Base-by-base conservation (phyloP, 2,888 invertebrate species). In the Drosophila barbarae region DNA sequence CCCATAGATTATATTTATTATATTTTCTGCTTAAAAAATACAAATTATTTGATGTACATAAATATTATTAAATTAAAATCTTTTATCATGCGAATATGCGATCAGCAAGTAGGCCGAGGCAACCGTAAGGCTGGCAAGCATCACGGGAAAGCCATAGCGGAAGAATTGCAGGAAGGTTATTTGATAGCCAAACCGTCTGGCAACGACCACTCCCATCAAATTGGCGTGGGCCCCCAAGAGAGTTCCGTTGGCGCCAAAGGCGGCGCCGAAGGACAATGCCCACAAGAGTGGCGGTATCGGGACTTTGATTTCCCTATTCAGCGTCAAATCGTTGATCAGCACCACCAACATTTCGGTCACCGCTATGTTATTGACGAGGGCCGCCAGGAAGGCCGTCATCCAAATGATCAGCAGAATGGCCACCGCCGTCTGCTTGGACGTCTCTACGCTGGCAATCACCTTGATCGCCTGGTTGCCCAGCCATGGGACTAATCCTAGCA, bases 361-460 rank as follows among this genome's bases (percentile, higher is more conserved):
- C 0, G 97, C 97, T 46, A 97, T 95, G 88, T 97, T 97, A 89
- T 97, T 97, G 0, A 97, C 95, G 85, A 97, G 95, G 0, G 96
- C 95, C 21, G 96, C 96, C 0, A 94, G 94, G 1, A 95, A 47
- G 0, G 95, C 95, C 0, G 96, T 74, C 0, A 95, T 93, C 95
- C 97, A 97, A 15, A 96, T 86, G 73, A 97, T 92, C 1, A 97
- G 87, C 5, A 96, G 77, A 42, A 97, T 91, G 0, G 96, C 94
- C 0, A 94, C 93, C 2, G 92, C 93, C 21, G 93, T 90, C 69
- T 93, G 91, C 5, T 91, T 91, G 28, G 91, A 92, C 80, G 92
- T 93, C 53, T 90, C 90, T 1, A 93, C 95, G 47, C 90, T 92
- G 73, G 93, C 83, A 34, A 95, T 93, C 0, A 95, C 73, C 0